A percentile compares a stretch with the other conserved stretches of the same genome.
These are phyloP conservation scores for Drosophila limbata DNA, from an alignment of 2,888 invertebrate species.

Conservation along the genomic window DNA sequence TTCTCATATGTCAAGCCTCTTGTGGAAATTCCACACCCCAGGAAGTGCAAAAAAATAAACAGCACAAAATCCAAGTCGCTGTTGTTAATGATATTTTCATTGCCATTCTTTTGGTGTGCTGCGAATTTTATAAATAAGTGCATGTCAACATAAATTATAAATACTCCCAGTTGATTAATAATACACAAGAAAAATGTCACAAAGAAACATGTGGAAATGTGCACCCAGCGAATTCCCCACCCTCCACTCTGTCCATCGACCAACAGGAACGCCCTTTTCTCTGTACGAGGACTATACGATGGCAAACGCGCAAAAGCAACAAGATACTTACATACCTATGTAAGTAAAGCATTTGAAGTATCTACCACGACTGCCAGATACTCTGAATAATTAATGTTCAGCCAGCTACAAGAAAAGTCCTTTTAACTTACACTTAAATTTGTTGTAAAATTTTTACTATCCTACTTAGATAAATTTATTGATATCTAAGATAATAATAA, in stretches of 20 bases:
- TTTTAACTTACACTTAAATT: neutral
- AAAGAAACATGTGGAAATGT: slow-evolving; percentile 67
- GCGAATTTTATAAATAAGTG: slow-evolving; percentile 71
- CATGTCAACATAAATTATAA: slow-evolving; percentile 79
- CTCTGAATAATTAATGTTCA: neutral
- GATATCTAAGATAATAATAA: too few species aligned
- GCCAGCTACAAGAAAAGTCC: neutral
- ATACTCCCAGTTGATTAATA: slow-evolving; percentile 77
- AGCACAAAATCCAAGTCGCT: slow-evolving; percentile 22
- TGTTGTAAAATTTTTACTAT: too few species aligned
- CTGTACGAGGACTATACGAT: neutral
- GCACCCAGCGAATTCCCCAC: slow-evolving; percentile 7
- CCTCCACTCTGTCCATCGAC: neutral
- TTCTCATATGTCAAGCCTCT: slow-evolving; percentile 35
- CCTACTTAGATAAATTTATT: too few species aligned
- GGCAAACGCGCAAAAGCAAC: slow-evolving; percentile 24
- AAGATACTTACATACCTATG: slow-evolving; percentile 16
- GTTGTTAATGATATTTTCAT: slow-evolving; percentile 49
- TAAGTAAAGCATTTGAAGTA: neutral
- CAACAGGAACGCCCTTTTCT: slow-evolving; percentile 38
- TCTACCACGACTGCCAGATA: neutral
- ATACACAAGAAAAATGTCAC: slow-evolving; percentile 72
- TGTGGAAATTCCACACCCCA: slow-evolving; percentile 33
- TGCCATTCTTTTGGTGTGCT: slow-evolving; percentile 34
- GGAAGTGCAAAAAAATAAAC: neutral